phyloP scores from a whole-genome alignment of 1,140 invertebrate genomes.

The Drosophila leontia region DNA sequence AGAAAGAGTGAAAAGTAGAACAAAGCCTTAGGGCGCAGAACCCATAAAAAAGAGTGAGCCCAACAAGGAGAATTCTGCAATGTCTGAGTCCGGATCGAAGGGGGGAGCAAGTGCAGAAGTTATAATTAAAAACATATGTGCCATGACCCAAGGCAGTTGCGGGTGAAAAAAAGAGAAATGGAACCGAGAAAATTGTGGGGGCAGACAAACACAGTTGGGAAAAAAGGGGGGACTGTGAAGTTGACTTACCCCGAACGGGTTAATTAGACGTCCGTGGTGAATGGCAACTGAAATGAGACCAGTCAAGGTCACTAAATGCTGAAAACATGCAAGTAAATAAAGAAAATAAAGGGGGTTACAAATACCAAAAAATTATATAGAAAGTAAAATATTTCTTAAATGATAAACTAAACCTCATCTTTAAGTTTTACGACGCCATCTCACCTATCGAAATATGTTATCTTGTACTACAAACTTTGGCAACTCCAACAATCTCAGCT shows the following conservation, averaged over 20 bases:
- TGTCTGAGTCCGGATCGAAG: conserved; percentile 29
- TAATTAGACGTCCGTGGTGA: conserved; percentile 68
- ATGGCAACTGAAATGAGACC: conserved; percentile 36
- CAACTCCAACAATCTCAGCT: conserved; percentile 4
- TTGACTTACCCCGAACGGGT: conserved; percentile 53
- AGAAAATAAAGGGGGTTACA: not conserved
- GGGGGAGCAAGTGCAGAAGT: conserved; percentile 30
- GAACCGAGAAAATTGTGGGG: conserved; percentile 15
- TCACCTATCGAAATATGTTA: not conserved
- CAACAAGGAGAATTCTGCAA: conserved; percentile 43
- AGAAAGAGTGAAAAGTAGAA: conserved; percentile 55
- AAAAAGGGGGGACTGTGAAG: conserved; percentile 28
- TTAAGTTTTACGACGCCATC: not conserved
- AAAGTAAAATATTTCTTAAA: too few species aligned
- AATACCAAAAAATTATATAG: not conserved
- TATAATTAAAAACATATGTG: conserved; percentile 83
- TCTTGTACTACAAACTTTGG: not conserved
- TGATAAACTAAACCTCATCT: not conserved
- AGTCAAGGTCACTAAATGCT: conserved; percentile 33
- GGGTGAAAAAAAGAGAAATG: conserved; percentile 2
- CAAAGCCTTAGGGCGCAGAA: conserved; percentile 42
- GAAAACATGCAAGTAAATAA: not conserved
- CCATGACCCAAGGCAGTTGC: conserved; percentile 46
- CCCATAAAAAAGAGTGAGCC: conserved; percentile 32
- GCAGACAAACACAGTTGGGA: conserved; percentile 1